phyloP scores from a whole-genome alignment of 2,113 vertebrate species.

The Marcusenius ussheri region DNA sequence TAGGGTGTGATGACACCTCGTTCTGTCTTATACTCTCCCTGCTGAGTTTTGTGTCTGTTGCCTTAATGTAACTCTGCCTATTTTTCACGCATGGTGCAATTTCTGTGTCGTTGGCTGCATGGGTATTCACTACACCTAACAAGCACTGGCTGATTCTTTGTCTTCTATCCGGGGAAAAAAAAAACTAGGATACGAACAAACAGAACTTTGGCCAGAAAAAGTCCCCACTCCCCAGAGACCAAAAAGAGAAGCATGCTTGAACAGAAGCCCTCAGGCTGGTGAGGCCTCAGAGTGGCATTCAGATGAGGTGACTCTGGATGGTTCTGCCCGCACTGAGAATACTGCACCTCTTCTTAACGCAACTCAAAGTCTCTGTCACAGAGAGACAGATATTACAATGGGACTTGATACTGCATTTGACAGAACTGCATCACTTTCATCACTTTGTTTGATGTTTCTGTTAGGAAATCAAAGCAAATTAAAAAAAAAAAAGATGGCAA shows the following conservation, averaged over 20 bases:
- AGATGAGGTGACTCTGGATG: neutral
- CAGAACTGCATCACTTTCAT: neutral
- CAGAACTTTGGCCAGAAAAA: neutral
- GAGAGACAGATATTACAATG: neutral
- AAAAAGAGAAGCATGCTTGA: neutral
- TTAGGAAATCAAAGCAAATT: conserved; percentile 2
- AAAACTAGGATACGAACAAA: neutral
- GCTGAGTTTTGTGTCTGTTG: neutral
- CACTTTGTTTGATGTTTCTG: neutral
- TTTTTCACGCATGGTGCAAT: neutral
- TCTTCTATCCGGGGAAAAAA: neutral
- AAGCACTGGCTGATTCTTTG: neutral
- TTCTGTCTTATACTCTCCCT: neutral
- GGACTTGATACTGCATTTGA: neutral
- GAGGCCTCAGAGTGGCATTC: neutral
- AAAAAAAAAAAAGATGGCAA: neutral
- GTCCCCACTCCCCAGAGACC: neutral
- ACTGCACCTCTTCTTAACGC: neutral
- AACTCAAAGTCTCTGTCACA: neutral
- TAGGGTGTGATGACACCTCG: neutral
- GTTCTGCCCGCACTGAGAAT: neutral
- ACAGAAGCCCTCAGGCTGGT: neutral
- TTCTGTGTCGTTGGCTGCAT: neutral
- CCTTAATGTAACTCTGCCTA: neutral
- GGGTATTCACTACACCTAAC: neutral